Percentiles rank a stretch among this genome's conserved stretches.
phyloP scores from a whole-genome alignment of 2,113 vertebrate genomes.

The Heterotis niloticus region DNA sequence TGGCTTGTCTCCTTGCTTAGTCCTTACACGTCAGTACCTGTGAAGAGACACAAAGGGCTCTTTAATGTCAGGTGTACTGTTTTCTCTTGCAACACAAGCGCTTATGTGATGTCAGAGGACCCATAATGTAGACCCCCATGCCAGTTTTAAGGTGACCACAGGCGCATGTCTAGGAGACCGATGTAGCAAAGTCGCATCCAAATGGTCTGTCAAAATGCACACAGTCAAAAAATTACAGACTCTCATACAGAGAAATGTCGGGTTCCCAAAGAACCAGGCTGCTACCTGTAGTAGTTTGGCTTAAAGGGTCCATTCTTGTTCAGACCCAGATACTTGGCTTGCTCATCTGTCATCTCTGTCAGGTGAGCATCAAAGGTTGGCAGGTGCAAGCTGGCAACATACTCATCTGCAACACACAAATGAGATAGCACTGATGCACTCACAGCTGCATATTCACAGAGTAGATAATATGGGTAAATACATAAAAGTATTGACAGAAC shows the following conservation, averaged over 20 bases:
- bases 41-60: constrained; percentile 22
- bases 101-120: too few species aligned
- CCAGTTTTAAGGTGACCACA: too few species aligned
- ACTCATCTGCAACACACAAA: constrained; percentile 64
- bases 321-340: constrained; percentile 79
- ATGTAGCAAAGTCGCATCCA: too few species aligned
- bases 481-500: too few species aligned
- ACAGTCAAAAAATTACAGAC: neutral
- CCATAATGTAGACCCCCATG: too few species aligned
- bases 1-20: neutral
- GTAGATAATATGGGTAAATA: neutral
- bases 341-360: constrained; percentile 76
- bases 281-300: constrained; percentile 80
- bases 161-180: too few species aligned
- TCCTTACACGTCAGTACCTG: constrained; percentile 53
- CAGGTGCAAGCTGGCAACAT: constrained; percentile 77
- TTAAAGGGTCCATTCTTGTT: constrained; percentile 83
- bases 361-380: constrained; percentile 78
- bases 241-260: neutral
- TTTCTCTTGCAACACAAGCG: neutral
- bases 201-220: neutral
- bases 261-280: neutral
- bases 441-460: neutral
- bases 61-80: neutral
- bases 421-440: neutral